Conservation (phyloP, 2,797 vertebrate species). For the Semotilus atromaculatus region DNA sequence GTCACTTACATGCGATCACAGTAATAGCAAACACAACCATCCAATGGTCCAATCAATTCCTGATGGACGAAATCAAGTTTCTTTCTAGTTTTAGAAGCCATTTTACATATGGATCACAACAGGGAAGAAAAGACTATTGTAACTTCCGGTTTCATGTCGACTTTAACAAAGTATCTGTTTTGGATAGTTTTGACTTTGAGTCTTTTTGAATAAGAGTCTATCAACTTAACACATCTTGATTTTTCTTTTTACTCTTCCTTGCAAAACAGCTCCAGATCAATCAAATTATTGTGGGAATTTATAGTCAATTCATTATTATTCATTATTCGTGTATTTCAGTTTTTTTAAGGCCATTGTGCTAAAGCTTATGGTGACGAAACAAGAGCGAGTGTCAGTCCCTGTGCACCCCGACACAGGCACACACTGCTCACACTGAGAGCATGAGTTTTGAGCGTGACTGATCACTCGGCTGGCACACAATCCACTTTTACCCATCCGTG, state of each 20-base stretch:
- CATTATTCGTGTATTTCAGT: background rate
- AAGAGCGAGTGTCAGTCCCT: background rate
- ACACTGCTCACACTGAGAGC: constrained; percentile 29
- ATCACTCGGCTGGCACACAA: constrained; percentile 38
- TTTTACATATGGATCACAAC: background rate
- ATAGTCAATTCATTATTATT: background rate
- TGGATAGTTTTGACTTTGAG: background rate
- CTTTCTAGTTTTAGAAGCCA: background rate
- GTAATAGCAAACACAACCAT: background rate
- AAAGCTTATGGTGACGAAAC: background rate
- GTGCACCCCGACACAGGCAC: background rate
- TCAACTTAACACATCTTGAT: background rate
- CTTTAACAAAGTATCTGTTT: background rate
- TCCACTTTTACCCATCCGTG: constrained; percentile 31
- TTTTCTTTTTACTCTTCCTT: background rate
- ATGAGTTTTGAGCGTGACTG: constrained; percentile 39
- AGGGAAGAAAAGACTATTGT: background rate
- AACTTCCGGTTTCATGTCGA: background rate
- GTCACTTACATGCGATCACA: background rate
- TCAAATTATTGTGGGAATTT: background rate
- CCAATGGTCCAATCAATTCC: background rate
- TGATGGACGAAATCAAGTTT: background rate
- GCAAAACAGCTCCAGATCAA: background rate
- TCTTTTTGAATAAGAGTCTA: constrained; percentile 5
- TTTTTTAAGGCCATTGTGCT: background rate